Evolutionary conservation across 2,888 invertebrate species (phyloP).

Genomic region (Spilosoma lubricipeda): DNA sequence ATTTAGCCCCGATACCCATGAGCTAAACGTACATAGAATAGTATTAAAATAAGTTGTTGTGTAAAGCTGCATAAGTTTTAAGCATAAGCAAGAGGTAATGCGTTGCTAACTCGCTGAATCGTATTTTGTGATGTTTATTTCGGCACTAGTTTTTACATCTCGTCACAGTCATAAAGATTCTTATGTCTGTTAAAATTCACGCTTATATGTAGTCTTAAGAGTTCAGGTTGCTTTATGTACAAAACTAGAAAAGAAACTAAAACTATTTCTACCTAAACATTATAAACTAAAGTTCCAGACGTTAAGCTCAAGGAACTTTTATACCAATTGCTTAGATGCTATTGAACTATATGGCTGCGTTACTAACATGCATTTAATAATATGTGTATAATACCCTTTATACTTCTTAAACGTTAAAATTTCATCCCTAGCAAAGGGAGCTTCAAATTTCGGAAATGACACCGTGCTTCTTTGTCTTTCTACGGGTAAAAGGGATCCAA

Average conservation of each 20-base stretch:
- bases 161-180: background rate
- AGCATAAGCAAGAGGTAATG: background rate
- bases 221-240: background rate
- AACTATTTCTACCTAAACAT: no score
- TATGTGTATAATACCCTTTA: background rate
- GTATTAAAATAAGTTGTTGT: background rate
- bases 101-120: background rate
- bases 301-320: background rate
- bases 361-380: background rate
- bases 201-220: background rate
- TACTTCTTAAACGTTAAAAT: conserved; percentile 32
- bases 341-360: background rate
- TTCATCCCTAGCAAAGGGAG: conserved; percentile 15
- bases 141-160: background rate
- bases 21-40: background rate
- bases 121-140: conserved; percentile 3
- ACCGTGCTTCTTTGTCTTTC: background rate
- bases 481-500: background rate
- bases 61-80: background rate
- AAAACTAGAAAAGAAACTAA: background rate
- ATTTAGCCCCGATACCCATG: background rate
- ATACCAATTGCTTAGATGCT: background rate
- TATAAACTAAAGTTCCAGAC: no score
- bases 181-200: background rate
- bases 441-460: background rate